Conservation (phyloP, 2,113 vertebrate species). For the Girardinichthys multiradiatus region DNA sequence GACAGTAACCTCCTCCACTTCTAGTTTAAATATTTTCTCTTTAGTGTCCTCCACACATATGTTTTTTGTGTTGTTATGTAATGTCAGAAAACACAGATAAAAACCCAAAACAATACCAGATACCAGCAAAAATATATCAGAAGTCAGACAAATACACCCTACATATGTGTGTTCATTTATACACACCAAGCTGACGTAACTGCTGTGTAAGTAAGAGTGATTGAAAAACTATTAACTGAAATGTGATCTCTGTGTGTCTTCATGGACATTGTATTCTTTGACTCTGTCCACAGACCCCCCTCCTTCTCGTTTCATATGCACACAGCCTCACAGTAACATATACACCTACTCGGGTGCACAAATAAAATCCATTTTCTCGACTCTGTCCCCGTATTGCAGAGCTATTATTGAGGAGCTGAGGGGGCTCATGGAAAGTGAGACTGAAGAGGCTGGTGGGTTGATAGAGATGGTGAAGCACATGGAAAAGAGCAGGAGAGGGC, state of each 20-base stretch:
- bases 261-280: slow-evolving; percentile 31
- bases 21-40: neutral
- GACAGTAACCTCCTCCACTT: neutral
- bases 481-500: neutral
- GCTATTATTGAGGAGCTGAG: slow-evolving; percentile 39
- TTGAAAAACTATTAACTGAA: slow-evolving; percentile 62
- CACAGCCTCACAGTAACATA: slow-evolving; percentile 2
- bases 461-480: slow-evolving; percentile 17
- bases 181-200: slow-evolving; percentile 27
- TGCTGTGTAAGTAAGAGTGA: slow-evolving; percentile 19
- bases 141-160: slow-evolving; percentile 7
- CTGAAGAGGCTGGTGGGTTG: slow-evolving; percentile 24
- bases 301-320: neutral
- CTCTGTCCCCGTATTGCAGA: slow-evolving; percentile 21
- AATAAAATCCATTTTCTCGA: slow-evolving; percentile 43
- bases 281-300: neutral
- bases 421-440: slow-evolving; percentile 21
- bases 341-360: slow-evolving; percentile 4
- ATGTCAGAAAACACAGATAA: neutral
- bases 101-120: slow-evolving; percentile 41
- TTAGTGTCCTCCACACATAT: neutral
- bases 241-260: slow-evolving; percentile 47
- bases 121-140: slow-evolving; percentile 47
- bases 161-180: neutral
- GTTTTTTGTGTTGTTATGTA: neutral